phyloP scores from a whole-genome alignment of 2,797 vertebrate species.

The Phyllotis vaccarum region DNA sequence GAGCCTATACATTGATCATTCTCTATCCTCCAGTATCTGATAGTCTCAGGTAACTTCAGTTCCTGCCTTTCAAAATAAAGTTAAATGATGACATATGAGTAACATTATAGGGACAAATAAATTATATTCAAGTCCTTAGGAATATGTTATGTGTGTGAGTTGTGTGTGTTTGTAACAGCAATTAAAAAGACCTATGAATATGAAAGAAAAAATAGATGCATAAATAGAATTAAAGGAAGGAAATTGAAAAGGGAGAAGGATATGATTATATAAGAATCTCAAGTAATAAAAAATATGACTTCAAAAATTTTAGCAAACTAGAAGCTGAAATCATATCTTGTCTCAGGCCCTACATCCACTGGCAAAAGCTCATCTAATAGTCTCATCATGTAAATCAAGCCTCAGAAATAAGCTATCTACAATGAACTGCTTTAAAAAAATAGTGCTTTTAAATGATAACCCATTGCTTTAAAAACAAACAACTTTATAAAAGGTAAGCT shows the following conservation, averaged over 20 bases:
- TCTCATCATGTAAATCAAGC: neutral
- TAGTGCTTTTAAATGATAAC: neutral
- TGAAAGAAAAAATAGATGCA: neutral
- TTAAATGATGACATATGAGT: neutral
- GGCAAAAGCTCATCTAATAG: neutral
- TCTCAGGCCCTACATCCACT: neutral
- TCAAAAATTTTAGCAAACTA: neutral
- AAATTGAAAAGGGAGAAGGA: neutral
- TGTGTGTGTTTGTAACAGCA: neutral
- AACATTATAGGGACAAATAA: neutral
- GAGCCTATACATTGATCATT: constrained; percentile 29
- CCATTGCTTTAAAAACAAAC: constrained; percentile 30
- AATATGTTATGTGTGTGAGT: neutral
- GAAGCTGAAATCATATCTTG: neutral
- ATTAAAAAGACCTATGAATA: neutral
- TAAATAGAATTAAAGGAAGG: too few relatives aligned
- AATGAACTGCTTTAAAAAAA: constrained; percentile 16
- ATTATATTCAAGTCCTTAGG: neutral
- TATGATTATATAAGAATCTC: neutral
- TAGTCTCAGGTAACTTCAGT: constrained; percentile 12
- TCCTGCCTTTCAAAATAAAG: neutral
- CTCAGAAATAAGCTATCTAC: neutral
- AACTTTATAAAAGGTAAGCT: neutral
- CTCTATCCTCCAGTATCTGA: neutral
- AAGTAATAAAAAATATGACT: neutral